These are phyloP conservation scores for Maniola jurtina DNA, from an alignment of 1,140 invertebrate species.

Conservation along the genomic window DNA sequence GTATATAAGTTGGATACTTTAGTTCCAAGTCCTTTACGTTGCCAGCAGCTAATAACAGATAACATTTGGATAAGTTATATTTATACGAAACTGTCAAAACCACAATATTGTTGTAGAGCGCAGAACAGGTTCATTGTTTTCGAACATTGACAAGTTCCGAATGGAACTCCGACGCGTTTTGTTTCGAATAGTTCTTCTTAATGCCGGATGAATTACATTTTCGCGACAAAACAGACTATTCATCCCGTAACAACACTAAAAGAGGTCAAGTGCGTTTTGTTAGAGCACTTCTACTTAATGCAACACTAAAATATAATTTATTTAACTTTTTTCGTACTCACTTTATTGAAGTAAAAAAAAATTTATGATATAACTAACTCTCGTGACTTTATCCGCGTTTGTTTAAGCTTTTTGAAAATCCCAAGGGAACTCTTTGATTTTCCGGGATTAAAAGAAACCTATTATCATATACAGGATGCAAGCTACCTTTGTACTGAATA, in stretches of 20 bases:
- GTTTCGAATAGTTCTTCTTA: conserved; percentile 26
- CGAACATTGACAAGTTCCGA: conserved; percentile 29
- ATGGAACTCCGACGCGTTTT: conserved; percentile 22
- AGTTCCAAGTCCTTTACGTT: not conserved
- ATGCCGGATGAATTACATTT: conserved; percentile 26
- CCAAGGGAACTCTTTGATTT: too few species aligned
- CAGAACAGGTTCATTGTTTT: conserved; percentile 20
- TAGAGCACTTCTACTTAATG: conserved; percentile 23
- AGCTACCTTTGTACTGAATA: not conserved
- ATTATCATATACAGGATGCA: too few species aligned
- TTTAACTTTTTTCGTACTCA: conserved; percentile 13
- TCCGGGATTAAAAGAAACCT: too few species aligned
- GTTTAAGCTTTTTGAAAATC: too few species aligned
- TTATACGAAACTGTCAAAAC: conserved; percentile 35
- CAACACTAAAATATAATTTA: conserved; percentile 27
- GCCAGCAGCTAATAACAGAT: not conserved
- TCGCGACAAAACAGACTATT: conserved; percentile 21
- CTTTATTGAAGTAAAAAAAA: conserved; percentile 10
- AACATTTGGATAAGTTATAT: conserved; percentile 20
- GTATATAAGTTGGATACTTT: not conserved
- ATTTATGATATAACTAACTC: conserved; percentile 1
- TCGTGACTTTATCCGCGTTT: not conserved
- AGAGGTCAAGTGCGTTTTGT: conserved; percentile 30
- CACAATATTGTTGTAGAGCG: conserved; percentile 24
- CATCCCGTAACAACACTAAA: conserved; percentile 21